These are phyloP conservation scores for Phorcus lineatus DNA, from an alignment of 2,888 invertebrate genomes.

Conservation along the genomic window DNA sequence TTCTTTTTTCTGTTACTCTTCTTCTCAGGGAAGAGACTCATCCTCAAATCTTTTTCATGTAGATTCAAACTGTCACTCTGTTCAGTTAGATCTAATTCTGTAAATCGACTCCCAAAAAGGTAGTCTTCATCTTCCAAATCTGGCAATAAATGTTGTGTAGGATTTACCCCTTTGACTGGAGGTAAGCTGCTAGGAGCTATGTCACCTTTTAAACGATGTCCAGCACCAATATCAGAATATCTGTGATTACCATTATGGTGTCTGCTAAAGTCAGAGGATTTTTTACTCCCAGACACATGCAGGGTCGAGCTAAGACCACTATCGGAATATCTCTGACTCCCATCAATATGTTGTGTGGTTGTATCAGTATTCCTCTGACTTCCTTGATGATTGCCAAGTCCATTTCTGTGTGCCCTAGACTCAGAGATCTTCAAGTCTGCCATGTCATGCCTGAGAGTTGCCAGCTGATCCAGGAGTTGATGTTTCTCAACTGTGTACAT, in stretches of 20 bases:
- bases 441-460: slow-evolving; percentile 43
- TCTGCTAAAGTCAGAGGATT: neutral
- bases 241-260: neutral
- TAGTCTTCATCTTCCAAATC: neutral
- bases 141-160: neutral
- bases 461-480: slow-evolving; percentile 47
- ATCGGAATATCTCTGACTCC: neutral
- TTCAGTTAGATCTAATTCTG: neutral
- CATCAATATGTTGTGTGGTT: too few relatives aligned
- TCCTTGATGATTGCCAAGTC: neutral
- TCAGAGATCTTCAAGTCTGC: slow-evolving; percentile 35
- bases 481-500: slow-evolving; percentile 53
- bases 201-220: too few relatives aligned
- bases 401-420: neutral
- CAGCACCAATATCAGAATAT: too few relatives aligned
- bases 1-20: neutral
- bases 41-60: too few relatives aligned
- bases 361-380: neutral
- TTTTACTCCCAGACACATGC: too few relatives aligned
- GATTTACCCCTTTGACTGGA: neutral
- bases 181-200: neutral
- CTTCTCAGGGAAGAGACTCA: neutral
- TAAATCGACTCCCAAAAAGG: too few relatives aligned
- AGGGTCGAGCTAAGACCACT: neutral
- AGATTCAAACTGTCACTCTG: neutral